Evolutionary conservation across 2,888 invertebrate genomes (phyloP).

Genomic region (Polia nebulosa): DNA sequence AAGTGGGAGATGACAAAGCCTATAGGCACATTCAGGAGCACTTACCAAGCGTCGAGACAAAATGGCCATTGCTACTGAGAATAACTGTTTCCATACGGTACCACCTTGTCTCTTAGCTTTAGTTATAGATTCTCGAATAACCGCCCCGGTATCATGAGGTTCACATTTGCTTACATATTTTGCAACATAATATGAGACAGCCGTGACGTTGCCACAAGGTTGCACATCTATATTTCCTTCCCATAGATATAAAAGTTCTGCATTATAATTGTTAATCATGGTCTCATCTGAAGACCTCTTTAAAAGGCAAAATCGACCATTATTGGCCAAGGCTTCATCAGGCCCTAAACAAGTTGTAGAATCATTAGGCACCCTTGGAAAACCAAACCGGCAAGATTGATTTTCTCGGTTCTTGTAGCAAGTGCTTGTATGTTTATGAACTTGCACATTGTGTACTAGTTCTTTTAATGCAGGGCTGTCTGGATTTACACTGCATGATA

Average conservation of each 20-base stretch:
- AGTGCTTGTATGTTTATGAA: slow-evolving; percentile 5
- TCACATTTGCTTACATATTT: slow-evolving; percentile 4
- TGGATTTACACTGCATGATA: slow-evolving; percentile 4
- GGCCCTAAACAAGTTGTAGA: no score
- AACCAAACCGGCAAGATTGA: no score
- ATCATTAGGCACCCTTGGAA: no score
- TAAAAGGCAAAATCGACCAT: slow-evolving; percentile 3
- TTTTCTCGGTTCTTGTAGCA: slow-evolving; percentile 3
- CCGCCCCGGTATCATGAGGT: neutral
- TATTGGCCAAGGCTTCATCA: neutral
- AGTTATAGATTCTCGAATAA: no score
- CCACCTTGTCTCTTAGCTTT: neutral
- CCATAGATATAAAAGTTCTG: slow-evolving; percentile 9
- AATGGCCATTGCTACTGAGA: slow-evolving; percentile 6
- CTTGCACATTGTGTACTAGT: neutral
- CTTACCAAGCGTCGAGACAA: slow-evolving; percentile 10
- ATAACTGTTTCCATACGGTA: slow-evolving; percentile 8
- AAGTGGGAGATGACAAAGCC: no score
- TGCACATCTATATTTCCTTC: neutral
- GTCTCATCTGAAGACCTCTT: slow-evolving; percentile 1
- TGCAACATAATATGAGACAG: slow-evolving; percentile 11
- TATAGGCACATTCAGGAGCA: slow-evolving; percentile 4
- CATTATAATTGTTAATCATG: slow-evolving; percentile 1
- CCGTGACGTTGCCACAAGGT: slow-evolving; percentile 5
- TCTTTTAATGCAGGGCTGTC: neutral